Evolutionary conservation across 2,888 invertebrate genomes (phyloP), one percentile per base, ranked within the genome.

Genomic region (Polymixis lichenea): DNA sequence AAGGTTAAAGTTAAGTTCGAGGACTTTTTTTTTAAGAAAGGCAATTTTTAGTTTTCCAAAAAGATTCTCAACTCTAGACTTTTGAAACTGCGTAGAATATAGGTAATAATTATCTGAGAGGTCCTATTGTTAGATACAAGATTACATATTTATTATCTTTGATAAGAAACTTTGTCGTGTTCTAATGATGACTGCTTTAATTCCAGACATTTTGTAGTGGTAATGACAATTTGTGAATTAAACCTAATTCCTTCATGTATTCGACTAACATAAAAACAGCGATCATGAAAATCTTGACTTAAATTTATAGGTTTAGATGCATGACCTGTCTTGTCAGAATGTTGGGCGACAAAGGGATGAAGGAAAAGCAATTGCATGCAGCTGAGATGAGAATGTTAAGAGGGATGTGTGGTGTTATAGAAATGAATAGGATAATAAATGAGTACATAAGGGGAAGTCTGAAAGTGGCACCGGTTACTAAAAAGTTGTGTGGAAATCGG

Each of bases 81-180:
- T 62, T 2, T 25, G 8, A 77, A 51, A 56, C 25, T 17, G 71
- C 64, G 25, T 58, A 49, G 6, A 71, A 58, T 65, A 53, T 58
- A n/a, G n/a, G n/a, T 28, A 78, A 5, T 46, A 65, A 65, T 72
- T 78, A 78, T 56, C 66, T 5, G 15, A 58, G 38, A 66, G 72
- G 32, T 61, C 55, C 28, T 66, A 72, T 60, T 78, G 46, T 38
- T 61, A 56, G 43, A 9, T 66, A 66, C 61, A 79, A 67, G 73
- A 79, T 79, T 56, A 67, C 43, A 61, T 51, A 56, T 67, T 51
- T 61, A 78, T 79, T 55, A 49, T 49, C 55, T 66, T 66, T 66
- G 78, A 78, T 78, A 72, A 78, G 78, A 8, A 65, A 71, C 64
- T 32, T 68, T 51, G 49, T 62, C 6, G 19, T 28, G 25, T 65